Evolutionary conservation across 2,888 invertebrate genomes (phyloP).

Genomic region (Capitulum mitella): DNA sequence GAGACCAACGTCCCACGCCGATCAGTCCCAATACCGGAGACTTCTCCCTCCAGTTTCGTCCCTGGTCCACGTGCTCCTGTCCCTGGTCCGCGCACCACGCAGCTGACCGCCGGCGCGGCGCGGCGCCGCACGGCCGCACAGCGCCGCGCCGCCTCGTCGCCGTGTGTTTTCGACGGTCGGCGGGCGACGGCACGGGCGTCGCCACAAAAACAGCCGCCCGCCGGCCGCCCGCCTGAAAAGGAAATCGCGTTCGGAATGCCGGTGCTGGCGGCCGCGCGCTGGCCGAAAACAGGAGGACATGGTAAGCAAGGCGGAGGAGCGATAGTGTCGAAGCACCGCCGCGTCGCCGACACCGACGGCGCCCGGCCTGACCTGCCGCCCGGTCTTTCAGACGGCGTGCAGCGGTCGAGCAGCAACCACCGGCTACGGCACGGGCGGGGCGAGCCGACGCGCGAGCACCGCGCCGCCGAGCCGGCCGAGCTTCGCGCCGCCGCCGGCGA

Average conservation of each 20-base stretch:
- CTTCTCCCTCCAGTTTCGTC: too few species aligned
- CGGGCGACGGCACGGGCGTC: not conserved
- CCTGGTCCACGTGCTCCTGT: too few species aligned
- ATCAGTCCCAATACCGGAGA: too few species aligned
- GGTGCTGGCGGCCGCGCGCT: not conserved
- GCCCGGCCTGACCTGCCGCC: not conserved
- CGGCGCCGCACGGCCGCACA: not conserved
- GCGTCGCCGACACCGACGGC: not conserved
- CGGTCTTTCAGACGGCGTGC: not conserved
- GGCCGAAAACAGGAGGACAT: not conserved
- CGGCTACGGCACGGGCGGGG: not conserved
- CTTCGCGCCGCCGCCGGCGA: not conserved
- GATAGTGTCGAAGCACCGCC: not conserved
- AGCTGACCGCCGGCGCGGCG: not conserved
- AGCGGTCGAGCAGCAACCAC: constrained; percentile 8
- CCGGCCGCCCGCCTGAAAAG: not conserved
- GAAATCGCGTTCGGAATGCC: not conserved
- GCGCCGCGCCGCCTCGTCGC: not conserved
- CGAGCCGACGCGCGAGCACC: not conserved
- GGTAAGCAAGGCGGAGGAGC: not conserved
- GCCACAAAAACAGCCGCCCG: not conserved
- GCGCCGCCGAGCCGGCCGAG: not conserved
- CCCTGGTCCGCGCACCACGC: too few species aligned
- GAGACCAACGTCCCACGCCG: too few species aligned
- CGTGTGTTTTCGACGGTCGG: not conserved